Conservation (phyloP, 2,888 invertebrate species). For the Phortica magna region DNA sequence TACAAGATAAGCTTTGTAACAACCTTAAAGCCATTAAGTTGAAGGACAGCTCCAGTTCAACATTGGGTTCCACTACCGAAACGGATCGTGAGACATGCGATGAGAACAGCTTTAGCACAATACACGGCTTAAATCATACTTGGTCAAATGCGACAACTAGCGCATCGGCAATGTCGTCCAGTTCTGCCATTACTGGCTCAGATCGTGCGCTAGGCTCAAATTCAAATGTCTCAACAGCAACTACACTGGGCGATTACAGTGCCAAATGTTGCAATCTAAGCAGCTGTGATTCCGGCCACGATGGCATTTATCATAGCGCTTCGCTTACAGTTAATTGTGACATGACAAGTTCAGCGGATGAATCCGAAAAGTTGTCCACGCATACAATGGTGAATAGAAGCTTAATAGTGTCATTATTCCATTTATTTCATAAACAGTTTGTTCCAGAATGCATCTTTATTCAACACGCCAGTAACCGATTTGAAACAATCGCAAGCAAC, state of each 20-base stretch:
- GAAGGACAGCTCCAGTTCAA: conserved; percentile 58
- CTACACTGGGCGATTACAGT: conserved; percentile 64
- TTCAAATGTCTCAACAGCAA: conserved; percentile 53
- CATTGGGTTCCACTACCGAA: conserved; percentile 55
- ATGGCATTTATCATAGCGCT: conserved; percentile 68
- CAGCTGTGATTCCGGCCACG: conserved; percentile 74
- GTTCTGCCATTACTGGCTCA: conserved; percentile 54
- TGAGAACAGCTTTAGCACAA: not conserved
- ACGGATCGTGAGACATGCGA: conserved; percentile 34
- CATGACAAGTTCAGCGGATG: conserved; percentile 63
- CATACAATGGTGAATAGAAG: conserved; percentile 46
- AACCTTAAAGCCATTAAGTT: conserved; percentile 50
- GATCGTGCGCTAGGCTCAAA: conserved; percentile 56
- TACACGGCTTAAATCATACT: conserved; percentile 60
- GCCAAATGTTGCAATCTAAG: conserved; percentile 69
- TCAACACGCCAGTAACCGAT: conserved; percentile 51
- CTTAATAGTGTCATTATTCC: not conserved
- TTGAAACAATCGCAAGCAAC: conserved; percentile 54
- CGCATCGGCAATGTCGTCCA: conserved; percentile 50
- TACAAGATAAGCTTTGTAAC: not conserved
- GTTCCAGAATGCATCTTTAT: conserved; percentile 50
- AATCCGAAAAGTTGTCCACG: conserved; percentile 54
- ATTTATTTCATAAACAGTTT: not conserved
- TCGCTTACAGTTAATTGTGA: conserved; percentile 58
- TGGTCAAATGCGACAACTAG: conserved; percentile 59